Evolutionary conservation across 2,113 vertebrate genomes (phyloP), one percentile per base, ranked within the genome.

Genomic region (Nothocercus julius): DNA sequence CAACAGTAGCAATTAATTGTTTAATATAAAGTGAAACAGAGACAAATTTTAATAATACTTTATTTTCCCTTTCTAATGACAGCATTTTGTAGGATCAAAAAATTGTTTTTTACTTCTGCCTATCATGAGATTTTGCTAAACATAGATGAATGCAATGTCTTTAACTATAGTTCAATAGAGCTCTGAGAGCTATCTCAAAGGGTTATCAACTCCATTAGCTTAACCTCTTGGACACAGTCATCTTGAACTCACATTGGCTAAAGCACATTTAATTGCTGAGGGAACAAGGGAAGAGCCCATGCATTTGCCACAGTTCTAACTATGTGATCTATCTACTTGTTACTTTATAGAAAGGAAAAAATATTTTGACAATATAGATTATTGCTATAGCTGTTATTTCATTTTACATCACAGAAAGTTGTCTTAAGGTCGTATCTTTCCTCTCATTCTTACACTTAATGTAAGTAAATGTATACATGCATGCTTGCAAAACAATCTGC

Each of bases 391-490:
- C 16, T 49, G 12, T 77, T 90, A 34, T 38, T 38, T 79, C 63
- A 53, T 77, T 95, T 89, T 84, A 74, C 36, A 88, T 93, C 72
- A 76, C 54, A 87, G 89, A 38, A 14, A 87, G 18, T 34, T 79
- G 32, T n/a, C 56, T 90, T 36, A 87, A 85, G 62, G 47, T 10
- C 8, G 78, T 24, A 14, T 42, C 69, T 8, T 79, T 72, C 36
- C 17, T 88, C 38, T 32, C 25, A 69, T 25, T 79, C 13, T 69
- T 40, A 62, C 17, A 63, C 8, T 70, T 44, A 75, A 80, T 90
- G 86, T 22, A 83, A 90, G 49, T 63, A 85, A 67, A 44, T 49
- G 5, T 62, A n/a, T 24, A 63, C 4, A 3, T 1, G 47, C 44
- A 24, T 67, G 22, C 6, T 1, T 44, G 15, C 67, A 70, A 34